Evolutionary conservation across 2,888 invertebrate genomes (phyloP), one percentile per base, ranked within the genome.

Genomic region (Leucoptera coffeella): DNA sequence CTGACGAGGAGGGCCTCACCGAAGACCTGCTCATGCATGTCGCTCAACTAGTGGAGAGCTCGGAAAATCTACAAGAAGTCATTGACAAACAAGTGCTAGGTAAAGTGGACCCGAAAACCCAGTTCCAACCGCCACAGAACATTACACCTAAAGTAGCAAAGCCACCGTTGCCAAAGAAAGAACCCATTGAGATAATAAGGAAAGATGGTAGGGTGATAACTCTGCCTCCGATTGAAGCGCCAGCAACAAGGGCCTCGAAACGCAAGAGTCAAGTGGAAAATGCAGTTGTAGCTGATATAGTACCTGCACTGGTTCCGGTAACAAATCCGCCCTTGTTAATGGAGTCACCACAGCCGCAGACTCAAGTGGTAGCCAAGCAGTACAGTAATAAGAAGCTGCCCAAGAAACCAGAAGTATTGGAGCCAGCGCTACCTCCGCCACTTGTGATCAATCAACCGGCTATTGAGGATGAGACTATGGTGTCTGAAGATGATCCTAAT

Each of bases 401-500:
- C 25, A 65, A 55, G 30, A 65, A 56, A 38, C 51, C 40, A 27
- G 61, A 60, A 29, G 42, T 29, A 29, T 15, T 36, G 13, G 12
- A 38, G 26, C 43, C 39, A 33, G 6, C 17, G 6, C 6, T 7
- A 17, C 17, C 17, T 7, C 17, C 17, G 9, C 6, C 9, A 7
- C 6, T 7, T 7, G 17, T 17, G 6, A n/a, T n/a, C n/a, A n/a
- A n/a, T n/a, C n/a, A n/a, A n/a, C 26, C 40, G 17, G 40, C 49
- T 25, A 38, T 39, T 29, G 34, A 45, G 32, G 69, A 50, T 38
- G 67, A 54, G 53, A 39, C 42, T 53, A 67, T 72, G 49, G 82
- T 82, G 54, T 87, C 87, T n/a, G 91, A 92, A 58, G 92, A 93
- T 60, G 93, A 94, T 73, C 93, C 93, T 6, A 82, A 87, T 43